phyloP scores from a whole-genome alignment of 2,888 invertebrate genomes.

The Cephus runcator region DNA sequence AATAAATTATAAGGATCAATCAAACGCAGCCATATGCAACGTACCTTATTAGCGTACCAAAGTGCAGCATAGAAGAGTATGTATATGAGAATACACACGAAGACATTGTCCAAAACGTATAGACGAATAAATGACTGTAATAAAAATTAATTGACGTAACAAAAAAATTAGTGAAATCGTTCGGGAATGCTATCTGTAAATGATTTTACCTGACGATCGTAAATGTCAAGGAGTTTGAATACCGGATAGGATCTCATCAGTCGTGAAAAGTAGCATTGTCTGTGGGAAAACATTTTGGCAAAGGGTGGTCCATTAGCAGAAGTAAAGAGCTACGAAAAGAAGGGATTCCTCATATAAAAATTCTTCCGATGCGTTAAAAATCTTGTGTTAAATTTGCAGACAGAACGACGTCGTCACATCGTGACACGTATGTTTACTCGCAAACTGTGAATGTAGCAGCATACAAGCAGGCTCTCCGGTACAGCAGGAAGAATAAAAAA shows the following conservation, averaged over 20 bases:
- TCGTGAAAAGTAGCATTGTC: slow-evolving; percentile 38
- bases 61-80: slow-evolving; percentile 50
- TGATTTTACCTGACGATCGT: slow-evolving; percentile 50
- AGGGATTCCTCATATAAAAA: neutral
- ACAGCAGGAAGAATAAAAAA: neutral
- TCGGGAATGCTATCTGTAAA: neutral
- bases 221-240: slow-evolving; percentile 49
- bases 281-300: slow-evolving; percentile 37
- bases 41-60: slow-evolving; percentile 58
- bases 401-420: neutral
- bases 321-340: neutral
- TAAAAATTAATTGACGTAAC: neutral
- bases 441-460: neutral
- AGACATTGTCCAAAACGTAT: slow-evolving; percentile 54
- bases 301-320: slow-evolving; percentile 31
- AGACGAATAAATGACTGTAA: slow-evolving; percentile 54
- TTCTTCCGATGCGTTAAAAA: neutral
- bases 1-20: neutral
- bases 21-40: neutral
- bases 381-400: neutral
- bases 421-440: neutral
- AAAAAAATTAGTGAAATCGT: neutral
- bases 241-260: slow-evolving; percentile 42
- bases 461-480: neutral
- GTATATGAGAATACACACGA: slow-evolving; percentile 51